These are phyloP conservation scores for Scophthalmus maximus DNA, from an alignment of 2,113 vertebrate species.

Conservation along the genomic window DNA sequence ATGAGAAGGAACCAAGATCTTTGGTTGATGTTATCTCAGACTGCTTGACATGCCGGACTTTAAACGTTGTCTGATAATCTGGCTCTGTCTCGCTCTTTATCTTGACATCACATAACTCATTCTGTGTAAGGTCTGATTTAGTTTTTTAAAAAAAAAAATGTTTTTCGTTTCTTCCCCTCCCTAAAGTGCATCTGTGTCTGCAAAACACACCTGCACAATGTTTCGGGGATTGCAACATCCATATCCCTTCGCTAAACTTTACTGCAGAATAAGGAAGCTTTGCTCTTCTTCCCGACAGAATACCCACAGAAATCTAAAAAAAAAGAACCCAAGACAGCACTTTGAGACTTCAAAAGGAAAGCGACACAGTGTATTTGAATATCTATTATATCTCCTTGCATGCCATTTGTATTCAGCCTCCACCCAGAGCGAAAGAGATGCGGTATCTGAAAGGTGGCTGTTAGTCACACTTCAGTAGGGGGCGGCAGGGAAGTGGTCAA, in stretches of 20 bases:
- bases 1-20: constrained; percentile 18
- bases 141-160: constrained; percentile 16
- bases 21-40: constrained; percentile 36
- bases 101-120: constrained; percentile 46
- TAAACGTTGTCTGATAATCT: constrained; percentile 32
- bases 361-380: constrained; percentile 60
- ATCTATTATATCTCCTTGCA: constrained; percentile 47
- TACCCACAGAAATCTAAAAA: constrained; percentile 63
- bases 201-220: constrained; percentile 47
- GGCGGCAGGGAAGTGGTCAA: constrained; percentile 50
- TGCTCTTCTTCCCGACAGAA: constrained; percentile 54
- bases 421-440: constrained; percentile 45
- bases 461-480: constrained; percentile 54
- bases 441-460: constrained; percentile 56
- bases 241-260: constrained; percentile 56
- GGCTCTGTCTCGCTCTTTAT: constrained; percentile 54
- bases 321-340: constrained; percentile 59
- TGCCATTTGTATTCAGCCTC: constrained; percentile 38
- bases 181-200: constrained; percentile 66
- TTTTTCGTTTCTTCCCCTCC: constrained; percentile 19
- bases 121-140: constrained; percentile 50
- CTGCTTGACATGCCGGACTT: constrained; percentile 47
- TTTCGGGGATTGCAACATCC: constrained; percentile 54
- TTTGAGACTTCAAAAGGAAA: constrained; percentile 70
- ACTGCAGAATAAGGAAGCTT: constrained; percentile 61